Evolutionary conservation across 2,888 invertebrate genomes (phyloP).

Genomic region (Byasa hedistus): DNA sequence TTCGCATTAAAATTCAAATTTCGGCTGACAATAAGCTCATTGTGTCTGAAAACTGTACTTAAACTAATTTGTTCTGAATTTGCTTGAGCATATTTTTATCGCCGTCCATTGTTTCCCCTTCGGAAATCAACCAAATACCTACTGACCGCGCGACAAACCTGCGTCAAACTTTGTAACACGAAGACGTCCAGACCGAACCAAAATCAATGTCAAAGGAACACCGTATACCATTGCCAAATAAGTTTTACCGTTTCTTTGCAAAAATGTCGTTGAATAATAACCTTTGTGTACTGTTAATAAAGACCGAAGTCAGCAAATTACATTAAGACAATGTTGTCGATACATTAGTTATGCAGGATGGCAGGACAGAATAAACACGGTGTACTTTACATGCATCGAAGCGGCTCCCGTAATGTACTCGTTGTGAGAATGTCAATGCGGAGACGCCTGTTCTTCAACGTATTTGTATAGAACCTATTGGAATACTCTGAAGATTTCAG

Average conservation of each 20-base stretch:
- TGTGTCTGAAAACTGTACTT: conserved; percentile 13
- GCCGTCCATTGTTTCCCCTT: conserved; percentile 23
- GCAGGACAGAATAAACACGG: conserved; percentile 75
- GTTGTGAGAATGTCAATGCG: conserved; percentile 69
- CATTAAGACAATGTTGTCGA: conserved; percentile 43
- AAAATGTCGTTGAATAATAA: conserved; percentile 38
- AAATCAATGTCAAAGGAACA: conserved; percentile 74
- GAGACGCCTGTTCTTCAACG: conserved; percentile 58
- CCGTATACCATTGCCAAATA: conserved; percentile 57
- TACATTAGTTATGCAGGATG: conserved; percentile 72
- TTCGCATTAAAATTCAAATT: conserved; percentile 4
- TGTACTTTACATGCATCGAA: conserved; percentile 76
- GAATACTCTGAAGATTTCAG: not conserved
- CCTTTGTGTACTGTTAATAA: conserved; percentile 44
- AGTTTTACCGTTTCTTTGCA: conserved; percentile 48
- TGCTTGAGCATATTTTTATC: conserved; percentile 3
- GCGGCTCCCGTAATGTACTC: conserved; percentile 75
- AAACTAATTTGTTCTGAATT: conserved; percentile 11
- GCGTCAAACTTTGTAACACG: conserved; percentile 45
- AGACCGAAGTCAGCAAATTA: conserved; percentile 37
- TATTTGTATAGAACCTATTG: conserved; percentile 40
- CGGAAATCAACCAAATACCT: conserved; percentile 16
- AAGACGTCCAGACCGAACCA: conserved; percentile 55
- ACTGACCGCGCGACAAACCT: conserved; percentile 44
- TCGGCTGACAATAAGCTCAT: conserved; percentile 12